Conservation (phyloP, 1,140 invertebrate genomes). For the Temnothorax longispinosus region DNA sequence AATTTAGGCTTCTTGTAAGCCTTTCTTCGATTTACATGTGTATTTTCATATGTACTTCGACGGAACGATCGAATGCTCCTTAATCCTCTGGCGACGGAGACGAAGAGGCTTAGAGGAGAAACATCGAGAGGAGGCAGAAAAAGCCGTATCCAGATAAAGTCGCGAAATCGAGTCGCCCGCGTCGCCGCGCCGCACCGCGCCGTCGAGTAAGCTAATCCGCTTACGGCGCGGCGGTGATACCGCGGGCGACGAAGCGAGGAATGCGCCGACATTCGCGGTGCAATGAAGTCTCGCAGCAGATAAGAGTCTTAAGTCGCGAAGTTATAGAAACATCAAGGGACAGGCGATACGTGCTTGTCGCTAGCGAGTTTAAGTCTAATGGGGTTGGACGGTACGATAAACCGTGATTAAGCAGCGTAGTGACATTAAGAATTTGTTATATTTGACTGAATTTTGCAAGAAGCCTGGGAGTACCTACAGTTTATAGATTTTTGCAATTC, state of each 20-base stretch:
- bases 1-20: conserved; percentile 53
- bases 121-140: conserved; percentile 17
- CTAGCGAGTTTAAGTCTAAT: conserved; percentile 35
- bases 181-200: too few species aligned
- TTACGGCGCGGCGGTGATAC: conserved; percentile 58
- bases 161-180: conserved; percentile 64
- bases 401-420: neutral
- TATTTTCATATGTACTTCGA: neutral
- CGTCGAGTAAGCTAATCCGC: conserved; percentile 75
- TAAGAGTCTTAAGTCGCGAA: conserved; percentile 56
- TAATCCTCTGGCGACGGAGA: conserved; percentile 55
- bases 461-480: neutral
- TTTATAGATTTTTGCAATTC: neutral
- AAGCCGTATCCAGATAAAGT: conserved; percentile 69
- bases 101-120: conserved; percentile 16
- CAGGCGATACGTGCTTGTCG: neutral
- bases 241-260: conserved; percentile 29
- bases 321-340: conserved; percentile 70
- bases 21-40: conserved; percentile 30
- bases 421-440: conserved; percentile 43
- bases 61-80: conserved; percentile 17
- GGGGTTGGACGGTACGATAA: neutral
- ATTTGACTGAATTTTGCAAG: neutral
- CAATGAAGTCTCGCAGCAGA: conserved; percentile 39
- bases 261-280: conserved; percentile 19